Evolutionary conservation across 2,797 vertebrate genomes (phyloP), one percentile per base, ranked within the genome.

Genomic region (Pempheris klunzingeri): DNA sequence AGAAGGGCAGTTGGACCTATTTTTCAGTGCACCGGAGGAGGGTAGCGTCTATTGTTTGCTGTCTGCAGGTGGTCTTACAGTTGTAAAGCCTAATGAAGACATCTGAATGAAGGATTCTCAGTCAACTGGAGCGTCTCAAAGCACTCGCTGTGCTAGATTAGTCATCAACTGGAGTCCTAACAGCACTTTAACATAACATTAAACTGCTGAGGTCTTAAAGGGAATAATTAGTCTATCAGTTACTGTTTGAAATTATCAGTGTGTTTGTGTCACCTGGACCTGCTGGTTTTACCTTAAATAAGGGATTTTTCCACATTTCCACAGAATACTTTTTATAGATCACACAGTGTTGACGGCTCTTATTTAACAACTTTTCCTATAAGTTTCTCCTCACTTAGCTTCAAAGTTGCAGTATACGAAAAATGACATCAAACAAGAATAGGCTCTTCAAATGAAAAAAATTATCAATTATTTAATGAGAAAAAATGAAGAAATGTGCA

Each of bases 31-130:
- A 24, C 50, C 5, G n/a, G 52, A 36, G 52, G 72, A 54, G 39
- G 63, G 59, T 47, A 58, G 4, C 15, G 13, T 47, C 54, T 36
- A 87, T 91, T 91, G 87, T 90, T 77, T 20, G 6, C 44, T n/a
- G 43, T 55, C 87, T 61, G 77, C 88, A 77, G 88, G 83, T 77
- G 87, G 83, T 85, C 84, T 58, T 64, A 79, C 69, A 76, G 74
- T 77, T 77, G 52, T 8, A 69, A 72, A 80, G 50, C 52, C 43
- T 75, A 63, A 81, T 65, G 32, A 69, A 77, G 59, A 75, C 46
- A 39, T 70, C 5, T 69, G 59, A 86, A 77, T 58, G 55, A 68
- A 83, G 54, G 46, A 59, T 28, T 70, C 28, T 50, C 7, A 62
- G 58, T 67, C 41, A 53, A 78, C 60, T 50, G 67, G 55, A 81